Conservation (phyloP, 1,140 invertebrate species). For the Muscidifurax raptorellus region DNA sequence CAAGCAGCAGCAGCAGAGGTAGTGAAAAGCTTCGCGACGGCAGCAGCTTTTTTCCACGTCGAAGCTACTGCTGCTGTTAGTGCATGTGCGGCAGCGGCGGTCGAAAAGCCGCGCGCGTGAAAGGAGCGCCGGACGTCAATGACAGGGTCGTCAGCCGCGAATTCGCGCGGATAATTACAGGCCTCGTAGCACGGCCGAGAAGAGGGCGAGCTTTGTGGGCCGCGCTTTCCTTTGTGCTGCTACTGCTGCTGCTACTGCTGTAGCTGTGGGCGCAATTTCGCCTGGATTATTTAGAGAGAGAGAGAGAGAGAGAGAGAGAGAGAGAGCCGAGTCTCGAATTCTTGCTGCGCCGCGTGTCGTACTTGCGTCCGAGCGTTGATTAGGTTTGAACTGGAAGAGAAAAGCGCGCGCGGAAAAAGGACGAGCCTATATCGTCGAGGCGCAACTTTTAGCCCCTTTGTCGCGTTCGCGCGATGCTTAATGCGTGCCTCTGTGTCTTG, state of each 20-base stretch:
- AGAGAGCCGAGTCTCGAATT: neutral
- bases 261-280: neutral
- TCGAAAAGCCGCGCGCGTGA: neutral
- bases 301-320: neutral
- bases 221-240: conserved; percentile 10
- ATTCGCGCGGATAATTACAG: conserved; percentile 36
- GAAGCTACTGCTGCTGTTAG: neutral
- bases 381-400: neutral
- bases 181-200: neutral
- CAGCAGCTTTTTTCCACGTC: neutral
- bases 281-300: conserved; percentile 33
- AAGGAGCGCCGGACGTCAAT: conserved; percentile 1
- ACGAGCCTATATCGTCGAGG: neutral
- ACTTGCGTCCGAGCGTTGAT: neutral
- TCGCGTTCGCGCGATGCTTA: too few relatives aligned
- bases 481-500: too few relatives aligned
- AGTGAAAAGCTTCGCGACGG: conserved; percentile 1
- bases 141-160: conserved; percentile 18
- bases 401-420: neutral
- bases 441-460: neutral
- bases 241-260: too few relatives aligned
- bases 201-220: conserved; percentile 6
- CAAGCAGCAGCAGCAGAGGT: neutral
- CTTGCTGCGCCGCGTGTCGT: neutral
- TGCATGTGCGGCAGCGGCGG: neutral